Percentiles rank a stretch among this genome's conserved stretches.
phyloP scores from a whole-genome alignment of 2,113 vertebrate species.

The Vombatus ursinus region DNA sequence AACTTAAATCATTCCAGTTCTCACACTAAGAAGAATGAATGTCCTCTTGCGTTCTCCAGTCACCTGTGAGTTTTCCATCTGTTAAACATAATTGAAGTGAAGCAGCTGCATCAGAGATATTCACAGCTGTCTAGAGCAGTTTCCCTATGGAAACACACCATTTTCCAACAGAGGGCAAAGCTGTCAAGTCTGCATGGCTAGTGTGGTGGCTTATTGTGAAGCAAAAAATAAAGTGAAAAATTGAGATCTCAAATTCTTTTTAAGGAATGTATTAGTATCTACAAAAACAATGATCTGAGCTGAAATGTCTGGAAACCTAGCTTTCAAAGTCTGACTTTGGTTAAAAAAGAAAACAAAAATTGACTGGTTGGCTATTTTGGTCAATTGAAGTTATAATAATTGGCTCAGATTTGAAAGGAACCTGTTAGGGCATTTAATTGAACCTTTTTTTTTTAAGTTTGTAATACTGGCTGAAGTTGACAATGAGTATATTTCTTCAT shows the following conservation, averaged over 20 bases:
- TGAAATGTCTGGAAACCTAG: slow-evolving; percentile 6
- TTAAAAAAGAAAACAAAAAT: neutral
- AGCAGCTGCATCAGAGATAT: slow-evolving; percentile 53
- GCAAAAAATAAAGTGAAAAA: slow-evolving; percentile 58
- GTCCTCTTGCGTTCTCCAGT: slow-evolving; percentile 61
- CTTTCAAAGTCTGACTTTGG: slow-evolving; percentile 13
- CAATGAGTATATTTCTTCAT: neutral
- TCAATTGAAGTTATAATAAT: neutral
- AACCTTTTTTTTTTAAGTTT: neutral
- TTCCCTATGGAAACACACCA: slow-evolving; percentile 61
- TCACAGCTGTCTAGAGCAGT: slow-evolving; percentile 54
- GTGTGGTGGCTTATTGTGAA: slow-evolving; percentile 57
- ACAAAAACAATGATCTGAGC: slow-evolving; percentile 43
- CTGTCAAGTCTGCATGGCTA: slow-evolving; percentile 45
- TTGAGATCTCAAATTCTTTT: slow-evolving; percentile 55
- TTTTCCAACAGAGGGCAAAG: slow-evolving; percentile 34
- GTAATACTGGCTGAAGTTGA: neutral
- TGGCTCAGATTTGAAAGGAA: neutral
- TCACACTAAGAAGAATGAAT: slow-evolving; percentile 71
- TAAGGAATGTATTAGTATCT: slow-evolving; percentile 25
- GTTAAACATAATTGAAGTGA: slow-evolving; percentile 58
- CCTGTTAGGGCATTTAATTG: neutral
- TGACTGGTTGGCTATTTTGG: neutral
- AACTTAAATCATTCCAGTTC: slow-evolving; percentile 66
- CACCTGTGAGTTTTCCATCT: slow-evolving; percentile 72